Conservation (phyloP, 2,113 vertebrate species). For the Cochlearius cochlearius region DNA sequence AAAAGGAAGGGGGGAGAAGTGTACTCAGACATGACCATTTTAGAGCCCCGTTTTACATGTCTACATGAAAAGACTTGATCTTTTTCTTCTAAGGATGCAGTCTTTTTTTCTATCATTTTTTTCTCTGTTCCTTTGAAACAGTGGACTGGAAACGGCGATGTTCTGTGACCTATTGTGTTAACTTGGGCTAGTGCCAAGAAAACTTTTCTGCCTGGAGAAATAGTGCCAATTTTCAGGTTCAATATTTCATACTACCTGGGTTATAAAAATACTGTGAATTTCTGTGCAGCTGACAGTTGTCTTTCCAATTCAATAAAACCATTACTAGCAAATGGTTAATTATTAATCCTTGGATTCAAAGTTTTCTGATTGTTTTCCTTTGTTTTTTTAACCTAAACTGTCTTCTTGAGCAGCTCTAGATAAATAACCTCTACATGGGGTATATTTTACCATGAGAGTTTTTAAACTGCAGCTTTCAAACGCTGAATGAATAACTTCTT, state of each 20-base stretch:
- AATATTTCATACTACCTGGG: background rate
- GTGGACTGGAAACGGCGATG: background rate
- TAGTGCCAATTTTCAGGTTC: conserved; percentile 16
- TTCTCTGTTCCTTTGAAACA: background rate
- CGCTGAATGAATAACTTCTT: background rate
- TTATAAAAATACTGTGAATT: conserved; percentile 21
- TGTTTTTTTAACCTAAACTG: background rate
- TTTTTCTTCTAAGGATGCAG: background rate
- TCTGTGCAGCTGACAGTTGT: background rate
- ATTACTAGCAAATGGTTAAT: background rate
- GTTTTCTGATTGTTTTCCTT: background rate
- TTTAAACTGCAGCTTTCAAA: background rate
- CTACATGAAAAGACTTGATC: background rate
- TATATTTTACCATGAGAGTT: background rate
- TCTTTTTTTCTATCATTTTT: background rate
- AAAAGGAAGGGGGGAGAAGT: background rate
- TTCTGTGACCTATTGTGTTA: conserved; percentile 22
- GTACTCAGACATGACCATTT: background rate
- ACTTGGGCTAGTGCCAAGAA: conserved; percentile 6
- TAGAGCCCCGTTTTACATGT: background rate
- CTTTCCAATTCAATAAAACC: conserved; percentile 3
- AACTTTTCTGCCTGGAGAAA: conserved; percentile 34
- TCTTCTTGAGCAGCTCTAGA: background rate
- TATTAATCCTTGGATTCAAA: conserved; percentile 1
- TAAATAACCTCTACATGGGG: background rate